Evolutionary conservation across 2,797 vertebrate genomes (phyloP).

Genomic region (Artibeus jamaicensis): DNA sequence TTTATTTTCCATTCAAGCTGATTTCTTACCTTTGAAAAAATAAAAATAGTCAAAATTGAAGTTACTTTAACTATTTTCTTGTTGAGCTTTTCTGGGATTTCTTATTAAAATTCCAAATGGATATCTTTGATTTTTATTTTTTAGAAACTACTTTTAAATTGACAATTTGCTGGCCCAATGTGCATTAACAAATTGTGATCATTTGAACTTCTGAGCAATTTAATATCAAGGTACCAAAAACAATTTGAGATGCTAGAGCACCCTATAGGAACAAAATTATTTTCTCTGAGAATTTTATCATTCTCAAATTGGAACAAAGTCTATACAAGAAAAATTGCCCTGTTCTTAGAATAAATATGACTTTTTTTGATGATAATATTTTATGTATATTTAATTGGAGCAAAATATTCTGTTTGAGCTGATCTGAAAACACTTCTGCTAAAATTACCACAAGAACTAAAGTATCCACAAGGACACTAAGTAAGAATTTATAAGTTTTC

Average conservation of each 20-base stretch:
- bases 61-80: conserved; percentile 50
- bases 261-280: neutral
- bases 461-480: neutral
- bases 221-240: neutral
- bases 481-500: neutral
- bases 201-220: neutral
- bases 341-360: neutral
- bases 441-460: neutral
- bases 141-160: conserved; percentile 32
- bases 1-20: conserved; percentile 2
- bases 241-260: neutral
- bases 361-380: conserved; percentile 34
- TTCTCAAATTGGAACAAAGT: neutral
- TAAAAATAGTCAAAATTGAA: neutral
- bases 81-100: conserved; percentile 27
- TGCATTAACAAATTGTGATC: neutral
- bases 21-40: conserved; percentile 30
- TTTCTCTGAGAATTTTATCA: conserved; percentile 39
- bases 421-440: neutral
- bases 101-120: conserved; percentile 56
- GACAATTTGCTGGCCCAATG: neutral
- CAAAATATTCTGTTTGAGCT: neutral
- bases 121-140: conserved; percentile 30
- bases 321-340: neutral
- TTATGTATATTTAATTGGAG: neutral